Evolutionary conservation across 2,888 invertebrate species (phyloP).

Genomic region (Exephanes ischioxanthus): DNA sequence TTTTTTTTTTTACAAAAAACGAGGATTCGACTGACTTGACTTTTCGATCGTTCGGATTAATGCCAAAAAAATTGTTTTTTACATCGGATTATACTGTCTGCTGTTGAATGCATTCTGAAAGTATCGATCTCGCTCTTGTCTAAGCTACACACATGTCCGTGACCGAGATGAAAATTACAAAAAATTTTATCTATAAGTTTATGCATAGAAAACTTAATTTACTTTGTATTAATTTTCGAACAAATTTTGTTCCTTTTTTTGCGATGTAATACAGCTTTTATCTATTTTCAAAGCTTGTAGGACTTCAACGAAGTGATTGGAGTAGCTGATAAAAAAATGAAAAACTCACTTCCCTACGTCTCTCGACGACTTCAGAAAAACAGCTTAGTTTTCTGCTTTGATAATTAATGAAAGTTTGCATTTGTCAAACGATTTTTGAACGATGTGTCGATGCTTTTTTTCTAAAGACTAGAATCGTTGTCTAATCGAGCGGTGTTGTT

Average conservation of each 20-base stretch:
- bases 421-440: no score
- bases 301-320: no score
- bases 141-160: not conserved
- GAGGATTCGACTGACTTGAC: not conserved
- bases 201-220: no score
- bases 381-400: no score
- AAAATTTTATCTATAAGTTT: not conserved
- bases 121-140: not conserved
- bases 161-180: slow-evolving; percentile 1
- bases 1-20: not conserved
- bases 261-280: no score
- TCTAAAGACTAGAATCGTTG: slow-evolving; percentile 13
- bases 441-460: not conserved
- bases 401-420: no score
- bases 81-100: slow-evolving; percentile 36
- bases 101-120: not conserved
- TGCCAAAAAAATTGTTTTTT: slow-evolving; percentile 69
- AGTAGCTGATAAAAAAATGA: no score
- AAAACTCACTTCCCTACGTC: no score
- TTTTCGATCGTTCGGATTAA: slow-evolving; percentile 40
- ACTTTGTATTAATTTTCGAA: no score
- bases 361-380: no score
- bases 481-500: not conserved
- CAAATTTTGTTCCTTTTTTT: no score
- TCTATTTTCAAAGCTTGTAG: no score